These are phyloP conservation scores for Myathropa florea DNA, from an alignment of 2,888 invertebrate genomes.

Conservation along the genomic window DNA sequence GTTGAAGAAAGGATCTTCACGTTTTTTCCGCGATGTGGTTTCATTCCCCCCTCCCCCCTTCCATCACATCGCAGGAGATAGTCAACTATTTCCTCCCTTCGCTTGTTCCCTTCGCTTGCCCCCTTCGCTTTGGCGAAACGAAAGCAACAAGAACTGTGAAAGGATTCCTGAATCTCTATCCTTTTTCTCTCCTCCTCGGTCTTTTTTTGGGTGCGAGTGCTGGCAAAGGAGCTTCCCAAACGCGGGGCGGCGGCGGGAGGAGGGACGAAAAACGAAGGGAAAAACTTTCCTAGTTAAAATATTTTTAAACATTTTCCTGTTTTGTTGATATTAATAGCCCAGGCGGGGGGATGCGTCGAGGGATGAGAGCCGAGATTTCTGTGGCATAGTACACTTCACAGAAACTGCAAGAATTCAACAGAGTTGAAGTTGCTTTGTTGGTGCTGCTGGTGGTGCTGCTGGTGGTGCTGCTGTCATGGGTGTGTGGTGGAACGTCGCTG, in stretches of 20 bases:
- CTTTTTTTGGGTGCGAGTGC: slow-evolving; percentile 26
- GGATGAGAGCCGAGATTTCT: slow-evolving; percentile 37
- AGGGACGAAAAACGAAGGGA: slow-evolving; percentile 15
- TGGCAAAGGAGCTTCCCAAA: neutral
- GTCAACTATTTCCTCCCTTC: slow-evolving; percentile 37
- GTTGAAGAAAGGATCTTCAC: slow-evolving; percentile 18
- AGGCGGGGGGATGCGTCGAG: neutral
- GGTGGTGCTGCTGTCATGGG: neutral
- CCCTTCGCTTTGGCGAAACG: neutral
- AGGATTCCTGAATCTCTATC: neutral
- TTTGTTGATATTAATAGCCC: slow-evolving; percentile 56
- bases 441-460: neutral
- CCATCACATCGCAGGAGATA: slow-evolving; percentile 1
- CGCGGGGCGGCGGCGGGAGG: neutral
- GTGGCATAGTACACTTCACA: slow-evolving; percentile 22
- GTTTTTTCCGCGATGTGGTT: slow-evolving; percentile 59
- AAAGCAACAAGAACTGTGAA: slow-evolving; percentile 30
- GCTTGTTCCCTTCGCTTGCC: no score
- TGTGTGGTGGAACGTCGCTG: neutral
- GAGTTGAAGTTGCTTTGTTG: slow-evolving; percentile 25
- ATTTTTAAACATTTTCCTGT: slow-evolving; percentile 66
- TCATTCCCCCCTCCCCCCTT: neutral
- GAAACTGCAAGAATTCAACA: slow-evolving; percentile 49
- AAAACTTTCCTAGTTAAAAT: slow-evolving; percentile 69
- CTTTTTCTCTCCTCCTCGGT: no score